Evolutionary conservation across 2,888 invertebrate genomes (phyloP).

Genomic region (Ennomos quercinarius): DNA sequence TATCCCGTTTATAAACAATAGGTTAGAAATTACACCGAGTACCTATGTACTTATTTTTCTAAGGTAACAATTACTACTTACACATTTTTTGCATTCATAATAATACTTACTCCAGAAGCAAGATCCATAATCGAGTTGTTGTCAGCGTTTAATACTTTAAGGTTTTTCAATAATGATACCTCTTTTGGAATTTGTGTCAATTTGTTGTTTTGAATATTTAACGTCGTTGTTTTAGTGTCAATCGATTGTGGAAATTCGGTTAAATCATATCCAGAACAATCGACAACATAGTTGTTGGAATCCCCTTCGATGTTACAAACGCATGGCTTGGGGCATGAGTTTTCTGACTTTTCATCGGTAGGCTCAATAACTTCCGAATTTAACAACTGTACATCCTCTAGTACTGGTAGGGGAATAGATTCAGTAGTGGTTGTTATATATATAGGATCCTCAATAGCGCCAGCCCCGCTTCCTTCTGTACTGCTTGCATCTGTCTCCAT

Average conservation of each 20-base stretch:
- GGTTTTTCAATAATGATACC: conserved; percentile 63
- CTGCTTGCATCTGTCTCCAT: conserved; percentile 52
- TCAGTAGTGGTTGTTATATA: conserved; percentile 46
- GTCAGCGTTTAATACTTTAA: conserved; percentile 68
- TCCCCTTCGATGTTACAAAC: conserved; percentile 70
- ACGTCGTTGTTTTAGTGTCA: conserved; percentile 64
- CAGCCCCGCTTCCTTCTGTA: conserved; percentile 67
- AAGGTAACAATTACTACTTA: too few relatives aligned
- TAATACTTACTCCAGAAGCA: conserved; percentile 67
- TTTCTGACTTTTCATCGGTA: conserved; percentile 33
- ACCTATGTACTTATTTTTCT: too few relatives aligned
- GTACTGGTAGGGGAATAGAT: conserved; percentile 42
- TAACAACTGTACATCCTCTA: conserved; percentile 60
- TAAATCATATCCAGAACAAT: conserved; percentile 80
- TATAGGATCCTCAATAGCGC: conserved; percentile 56
- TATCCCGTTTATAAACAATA: too few relatives aligned
- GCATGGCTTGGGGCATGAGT: conserved; percentile 67
- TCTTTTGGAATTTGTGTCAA: conserved; percentile 71
- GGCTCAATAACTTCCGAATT: conserved; percentile 43
- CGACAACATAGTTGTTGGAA: conserved; percentile 61
- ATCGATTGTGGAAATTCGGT: conserved; percentile 77
- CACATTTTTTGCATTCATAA: neutral
- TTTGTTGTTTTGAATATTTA: conserved; percentile 75
- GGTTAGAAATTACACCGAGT: too few relatives aligned
- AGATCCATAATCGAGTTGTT: conserved; percentile 71